Conservation (phyloP, 2,797 vertebrate species). For the Heterohyrax brucei region DNA sequence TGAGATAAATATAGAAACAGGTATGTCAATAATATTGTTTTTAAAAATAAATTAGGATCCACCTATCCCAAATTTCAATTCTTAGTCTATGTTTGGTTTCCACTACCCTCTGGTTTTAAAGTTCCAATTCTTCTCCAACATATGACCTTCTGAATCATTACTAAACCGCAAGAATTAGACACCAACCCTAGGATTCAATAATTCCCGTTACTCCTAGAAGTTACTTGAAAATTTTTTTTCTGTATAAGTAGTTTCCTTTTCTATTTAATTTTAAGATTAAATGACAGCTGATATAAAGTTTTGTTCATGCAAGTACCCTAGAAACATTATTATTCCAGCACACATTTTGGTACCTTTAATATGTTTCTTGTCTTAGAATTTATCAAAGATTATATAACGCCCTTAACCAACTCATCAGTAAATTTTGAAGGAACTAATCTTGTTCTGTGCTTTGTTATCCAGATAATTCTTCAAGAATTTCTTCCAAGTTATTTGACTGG, state of each 20-base stretch:
- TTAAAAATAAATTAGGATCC: not conserved
- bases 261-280: constrained; percentile 44
- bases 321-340: constrained; percentile 31
- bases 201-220: not conserved
- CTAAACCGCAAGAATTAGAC: not conserved
- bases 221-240: not conserved
- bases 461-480: not conserved
- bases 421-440: constrained; percentile 12
- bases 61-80: not conserved
- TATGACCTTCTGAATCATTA: not conserved
- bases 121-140: not conserved
- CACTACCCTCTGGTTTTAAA: not conserved
- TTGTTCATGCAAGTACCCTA: not conserved
- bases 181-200: not conserved
- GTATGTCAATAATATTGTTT: not conserved
- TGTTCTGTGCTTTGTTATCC: not conserved
- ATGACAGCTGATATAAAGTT: not conserved
- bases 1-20: not conserved
- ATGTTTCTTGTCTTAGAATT: not conserved
- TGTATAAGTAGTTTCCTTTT: not conserved
- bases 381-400: not conserved
- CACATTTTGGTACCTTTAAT: constrained; percentile 8
- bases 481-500: not conserved
- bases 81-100: not conserved
- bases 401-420: not conserved